A percentile compares a stretch with the other conserved stretches of the same genome.
Conservation (phyloP, 2,797 vertebrate species). For the Melanotaenia boesemani region DNA sequence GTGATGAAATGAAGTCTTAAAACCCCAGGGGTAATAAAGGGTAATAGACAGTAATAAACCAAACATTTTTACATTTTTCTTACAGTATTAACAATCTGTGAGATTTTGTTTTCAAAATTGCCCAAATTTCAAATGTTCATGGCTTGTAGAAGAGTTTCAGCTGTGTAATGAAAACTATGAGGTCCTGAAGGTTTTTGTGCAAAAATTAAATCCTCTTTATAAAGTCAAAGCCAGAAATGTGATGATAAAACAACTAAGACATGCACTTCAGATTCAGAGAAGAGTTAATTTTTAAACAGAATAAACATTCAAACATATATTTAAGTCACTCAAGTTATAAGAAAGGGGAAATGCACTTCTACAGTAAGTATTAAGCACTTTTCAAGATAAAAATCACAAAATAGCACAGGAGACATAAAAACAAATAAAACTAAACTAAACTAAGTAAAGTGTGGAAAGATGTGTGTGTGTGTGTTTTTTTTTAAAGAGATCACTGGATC, state of each 20-base stretch:
- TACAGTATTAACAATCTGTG: not conserved
- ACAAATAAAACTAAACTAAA: too few species aligned
- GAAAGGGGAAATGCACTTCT: not conserved
- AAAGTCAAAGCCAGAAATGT: not conserved
- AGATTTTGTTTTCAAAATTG: not conserved
- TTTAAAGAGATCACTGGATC: too few species aligned
- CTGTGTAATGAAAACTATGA: not conserved
- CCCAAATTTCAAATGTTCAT: not conserved
- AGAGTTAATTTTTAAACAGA: not conserved
- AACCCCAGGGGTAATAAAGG: not conserved
- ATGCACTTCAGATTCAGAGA: not conserved
- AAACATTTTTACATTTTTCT: not conserved
- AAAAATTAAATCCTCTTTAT: slow-evolving; percentile 6
- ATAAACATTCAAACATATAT: not conserved
- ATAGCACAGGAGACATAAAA: too few species aligned
- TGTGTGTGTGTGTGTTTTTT: too few species aligned
- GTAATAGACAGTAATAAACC: not conserved
- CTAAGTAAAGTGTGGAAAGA: too few species aligned
- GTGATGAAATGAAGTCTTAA: slow-evolving; percentile 30
- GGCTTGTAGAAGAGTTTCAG: slow-evolving; percentile 6
- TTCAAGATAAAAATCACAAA: too few species aligned
- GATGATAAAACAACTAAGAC: not conserved
- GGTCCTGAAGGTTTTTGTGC: not conserved
- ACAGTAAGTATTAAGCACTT: too few species aligned
- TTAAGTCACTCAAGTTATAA: not conserved